A percentile compares a stretch with the other conserved stretches of the same genome.
phyloP scores from a whole-genome alignment of 2,113 vertebrate genomes.

The Rafetus swinhoei region DNA sequence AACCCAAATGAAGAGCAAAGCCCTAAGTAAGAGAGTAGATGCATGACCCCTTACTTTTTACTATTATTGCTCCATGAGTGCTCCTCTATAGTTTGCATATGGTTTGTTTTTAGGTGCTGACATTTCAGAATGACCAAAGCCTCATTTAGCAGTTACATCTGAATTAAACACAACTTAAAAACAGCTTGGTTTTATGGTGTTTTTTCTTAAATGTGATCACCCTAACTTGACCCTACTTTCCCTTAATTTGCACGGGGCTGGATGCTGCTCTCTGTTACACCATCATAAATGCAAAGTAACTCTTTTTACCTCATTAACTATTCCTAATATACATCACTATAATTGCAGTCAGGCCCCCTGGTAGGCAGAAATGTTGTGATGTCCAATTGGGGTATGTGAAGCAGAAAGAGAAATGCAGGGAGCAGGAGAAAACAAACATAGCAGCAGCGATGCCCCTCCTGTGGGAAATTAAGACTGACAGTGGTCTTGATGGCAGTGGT shows the following conservation, averaged over 20 bases:
- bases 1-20: neutral
- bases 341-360: neutral
- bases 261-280: neutral
- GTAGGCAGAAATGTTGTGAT: constrained; percentile 11
- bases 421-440: constrained; percentile 10
- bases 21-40: neutral
- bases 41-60: neutral
- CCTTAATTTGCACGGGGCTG: neutral
- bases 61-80: fast-evolving
- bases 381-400: neutral
- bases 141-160: neutral
- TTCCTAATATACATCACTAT: constrained; percentile 13
- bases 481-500: neutral
- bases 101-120: neutral
- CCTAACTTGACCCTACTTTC: neutral
- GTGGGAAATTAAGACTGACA: neutral
- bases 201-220: neutral
- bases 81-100: neutral
- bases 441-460: constrained; percentile 19
- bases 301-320: neutral
- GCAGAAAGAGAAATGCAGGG: constrained; percentile 34
- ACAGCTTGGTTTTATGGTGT: neutral
- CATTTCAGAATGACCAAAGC: neutral
- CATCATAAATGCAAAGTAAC: neutral
- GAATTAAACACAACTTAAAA: neutral